Conservation (phyloP, 2,888 invertebrate genomes). For the Watsonalla binaria region DNA sequence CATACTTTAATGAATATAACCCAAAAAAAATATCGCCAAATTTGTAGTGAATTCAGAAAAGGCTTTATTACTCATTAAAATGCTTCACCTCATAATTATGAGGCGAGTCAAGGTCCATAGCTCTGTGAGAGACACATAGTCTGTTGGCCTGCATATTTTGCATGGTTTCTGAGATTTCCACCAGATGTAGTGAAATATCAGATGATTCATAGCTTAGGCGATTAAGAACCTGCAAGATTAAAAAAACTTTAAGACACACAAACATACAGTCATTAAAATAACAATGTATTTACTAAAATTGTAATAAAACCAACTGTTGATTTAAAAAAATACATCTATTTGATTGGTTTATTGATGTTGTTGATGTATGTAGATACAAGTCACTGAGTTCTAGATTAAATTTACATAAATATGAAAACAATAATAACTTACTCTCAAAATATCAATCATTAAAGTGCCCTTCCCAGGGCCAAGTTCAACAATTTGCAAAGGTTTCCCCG, state of each 20-base stretch:
- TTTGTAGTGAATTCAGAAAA: constrained; percentile 10
- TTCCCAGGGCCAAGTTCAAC: constrained; percentile 98
- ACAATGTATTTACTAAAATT: no score
- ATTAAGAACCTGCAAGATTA: constrained; percentile 70
- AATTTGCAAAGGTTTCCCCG: constrained; percentile 88
- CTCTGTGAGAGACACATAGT: constrained; percentile 80
- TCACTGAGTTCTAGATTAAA: no score
- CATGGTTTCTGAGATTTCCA: constrained; percentile 93
- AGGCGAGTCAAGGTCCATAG: constrained; percentile 53
- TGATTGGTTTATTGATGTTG: no score
- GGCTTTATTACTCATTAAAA: constrained; percentile 6
- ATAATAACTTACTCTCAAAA: constrained; percentile 83
- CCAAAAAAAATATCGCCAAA: neutral
- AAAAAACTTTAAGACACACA: neutral
- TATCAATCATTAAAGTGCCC: constrained; percentile 91
- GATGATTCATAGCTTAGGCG: constrained; percentile 64
- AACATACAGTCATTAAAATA: neutral
- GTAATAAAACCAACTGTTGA: no score
- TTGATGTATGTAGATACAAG: no score
- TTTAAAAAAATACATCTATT: no score
- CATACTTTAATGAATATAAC: no score
- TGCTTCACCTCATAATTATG: constrained; percentile 59
- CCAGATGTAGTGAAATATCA: constrained; percentile 86
- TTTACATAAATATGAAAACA: no score
- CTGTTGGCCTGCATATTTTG: constrained; percentile 87